Percentiles rank a stretch among this genome's conserved stretches.
phyloP scores from a whole-genome alignment of 2,888 invertebrate genomes.

The Polyommatus icarus region DNA sequence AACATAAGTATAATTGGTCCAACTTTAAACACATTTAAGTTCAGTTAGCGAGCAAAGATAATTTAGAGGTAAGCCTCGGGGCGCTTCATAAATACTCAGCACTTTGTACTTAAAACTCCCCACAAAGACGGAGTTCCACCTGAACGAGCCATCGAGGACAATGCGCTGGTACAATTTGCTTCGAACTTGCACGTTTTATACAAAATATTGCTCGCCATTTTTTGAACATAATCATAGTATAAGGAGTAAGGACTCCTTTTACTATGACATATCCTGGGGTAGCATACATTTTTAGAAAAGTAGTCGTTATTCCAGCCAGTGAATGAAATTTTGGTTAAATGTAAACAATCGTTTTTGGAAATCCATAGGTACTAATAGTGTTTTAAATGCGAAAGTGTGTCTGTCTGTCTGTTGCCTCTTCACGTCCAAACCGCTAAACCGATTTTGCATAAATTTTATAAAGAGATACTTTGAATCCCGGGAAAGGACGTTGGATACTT shows the following conservation, averaged over 20 bases:
- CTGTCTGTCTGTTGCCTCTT: too few species aligned
- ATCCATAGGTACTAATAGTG: too few species aligned
- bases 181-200: slow-evolving; percentile 34
- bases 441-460: too few species aligned
- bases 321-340: too few species aligned
- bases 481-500: too few species aligned
- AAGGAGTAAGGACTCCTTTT: too few species aligned
- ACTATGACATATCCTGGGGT: neutral
- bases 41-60: slow-evolving; percentile 7
- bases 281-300: neutral
- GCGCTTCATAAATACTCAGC: slow-evolving; percentile 20
- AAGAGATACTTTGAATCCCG: too few species aligned
- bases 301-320: neutral
- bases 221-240: neutral
- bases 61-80: neutral
- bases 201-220: slow-evolving; percentile 3
- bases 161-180: slow-evolving; percentile 25
- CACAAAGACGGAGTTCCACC: slow-evolving; percentile 18
- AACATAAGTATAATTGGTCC: neutral
- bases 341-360: too few species aligned
- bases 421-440: too few species aligned
- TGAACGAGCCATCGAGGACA: slow-evolving; percentile 17
- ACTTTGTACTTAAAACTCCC: slow-evolving; percentile 24
- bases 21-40: neutral
- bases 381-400: too few species aligned